Evolutionary conservation across 2,113 vertebrate species (phyloP).

Genomic region (Cyanistes caeruleus): DNA sequence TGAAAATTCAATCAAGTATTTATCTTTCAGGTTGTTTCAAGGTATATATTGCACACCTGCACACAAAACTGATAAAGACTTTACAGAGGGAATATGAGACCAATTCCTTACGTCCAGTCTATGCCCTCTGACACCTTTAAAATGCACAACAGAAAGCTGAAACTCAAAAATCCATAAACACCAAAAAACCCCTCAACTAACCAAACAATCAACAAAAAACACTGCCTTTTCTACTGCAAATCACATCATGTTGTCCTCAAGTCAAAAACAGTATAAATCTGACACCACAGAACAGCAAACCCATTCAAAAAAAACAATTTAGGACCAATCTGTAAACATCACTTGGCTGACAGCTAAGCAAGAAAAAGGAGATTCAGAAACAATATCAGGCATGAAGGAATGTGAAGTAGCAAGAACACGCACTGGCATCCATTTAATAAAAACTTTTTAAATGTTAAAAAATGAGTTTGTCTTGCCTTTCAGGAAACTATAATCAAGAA

Average conservation of each 20-base stretch:
- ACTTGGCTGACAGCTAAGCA: not conserved
- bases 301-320: not conserved
- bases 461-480: not conserved
- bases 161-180: not conserved
- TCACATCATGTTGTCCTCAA: not conserved
- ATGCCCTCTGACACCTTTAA: not conserved
- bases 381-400: not conserved
- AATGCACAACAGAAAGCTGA: not conserved
- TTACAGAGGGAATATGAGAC: not conserved
- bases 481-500: not conserved
- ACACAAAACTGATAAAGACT: not conserved
- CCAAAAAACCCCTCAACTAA: fast-evolving
- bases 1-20: not conserved
- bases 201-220: not conserved
- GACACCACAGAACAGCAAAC: not conserved
- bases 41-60: not conserved
- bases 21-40: not conserved
- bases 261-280: not conserved
- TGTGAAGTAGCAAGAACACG: not conserved
- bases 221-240: not conserved
- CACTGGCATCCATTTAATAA: not conserved
- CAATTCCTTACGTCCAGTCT: not conserved
- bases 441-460: not conserved
- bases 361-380: not conserved
- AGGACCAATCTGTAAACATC: not conserved